phyloP scores from a whole-genome alignment of 2,888 invertebrate genomes.

The Diarsia brunnea region DNA sequence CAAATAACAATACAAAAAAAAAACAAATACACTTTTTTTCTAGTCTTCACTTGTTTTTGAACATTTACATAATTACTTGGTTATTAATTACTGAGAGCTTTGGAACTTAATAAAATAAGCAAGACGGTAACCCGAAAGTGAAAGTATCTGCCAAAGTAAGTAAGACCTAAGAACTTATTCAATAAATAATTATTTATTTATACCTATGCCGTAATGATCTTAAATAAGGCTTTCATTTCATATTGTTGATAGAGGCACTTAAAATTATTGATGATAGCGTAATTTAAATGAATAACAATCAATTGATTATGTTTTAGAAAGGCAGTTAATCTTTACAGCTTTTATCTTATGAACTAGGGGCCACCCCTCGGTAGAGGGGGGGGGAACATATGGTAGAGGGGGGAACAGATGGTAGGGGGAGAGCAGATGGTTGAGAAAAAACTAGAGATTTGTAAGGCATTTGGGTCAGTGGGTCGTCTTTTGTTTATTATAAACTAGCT shows the following conservation, averaged over 20 bases:
- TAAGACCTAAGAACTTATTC: background rate
- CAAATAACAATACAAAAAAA: background rate
- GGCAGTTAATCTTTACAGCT: background rate
- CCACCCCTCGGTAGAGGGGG: no score
- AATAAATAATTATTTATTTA: no score
- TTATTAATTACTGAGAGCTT: background rate
- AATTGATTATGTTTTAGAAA: background rate
- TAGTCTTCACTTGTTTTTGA: conserved; percentile 1
- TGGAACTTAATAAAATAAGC: background rate
- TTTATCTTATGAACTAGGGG: no score
- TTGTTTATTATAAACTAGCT: no score
- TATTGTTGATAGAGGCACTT: background rate
- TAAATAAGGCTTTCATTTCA: background rate
- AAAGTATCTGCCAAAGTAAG: conserved; percentile 8
- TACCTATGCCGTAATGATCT: background rate
- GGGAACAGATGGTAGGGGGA: no score
- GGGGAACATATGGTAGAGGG: no score
- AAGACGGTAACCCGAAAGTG: background rate
- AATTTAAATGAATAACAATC: background rate
- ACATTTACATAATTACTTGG: background rate
- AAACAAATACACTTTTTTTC: conserved; percentile 1
- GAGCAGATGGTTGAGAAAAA: no score
- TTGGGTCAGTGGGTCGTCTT: no score
- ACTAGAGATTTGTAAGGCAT: no score
- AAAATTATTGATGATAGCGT: background rate